phyloP scores from a whole-genome alignment of 2,888 invertebrate species.

The Rhingia campestris region DNA sequence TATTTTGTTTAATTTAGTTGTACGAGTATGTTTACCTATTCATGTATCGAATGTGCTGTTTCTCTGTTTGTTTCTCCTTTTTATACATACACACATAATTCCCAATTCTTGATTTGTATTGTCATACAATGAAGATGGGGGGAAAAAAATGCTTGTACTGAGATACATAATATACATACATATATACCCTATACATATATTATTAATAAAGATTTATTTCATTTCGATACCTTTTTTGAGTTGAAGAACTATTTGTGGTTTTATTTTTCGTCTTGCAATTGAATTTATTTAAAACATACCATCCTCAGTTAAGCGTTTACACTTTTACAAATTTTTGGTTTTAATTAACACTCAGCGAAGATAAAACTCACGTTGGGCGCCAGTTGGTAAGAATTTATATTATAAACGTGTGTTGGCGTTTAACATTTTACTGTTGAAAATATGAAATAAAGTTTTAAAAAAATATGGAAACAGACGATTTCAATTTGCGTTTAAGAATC shows the following conservation, averaged over 20 bases:
- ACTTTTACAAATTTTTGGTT: too few relatives aligned
- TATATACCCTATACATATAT: constrained; percentile 65
- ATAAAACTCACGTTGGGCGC: too few relatives aligned
- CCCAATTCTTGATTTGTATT: constrained; percentile 43
- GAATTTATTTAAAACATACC: neutral
- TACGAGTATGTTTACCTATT: constrained; percentile 41
- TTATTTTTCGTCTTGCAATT: neutral
- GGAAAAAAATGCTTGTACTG: constrained; percentile 62
- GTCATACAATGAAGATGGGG: constrained; percentile 31
- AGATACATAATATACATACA: constrained; percentile 61
- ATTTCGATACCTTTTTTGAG: constrained; percentile 65
- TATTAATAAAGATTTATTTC: constrained; percentile 69
- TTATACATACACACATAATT: constrained; percentile 5
- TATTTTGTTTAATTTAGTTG: constrained; percentile 57
- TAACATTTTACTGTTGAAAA: too few relatives aligned
- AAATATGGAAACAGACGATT: too few relatives aligned
- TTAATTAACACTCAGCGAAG: too few relatives aligned
- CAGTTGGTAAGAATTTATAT: too few relatives aligned
- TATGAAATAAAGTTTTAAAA: too few relatives aligned
- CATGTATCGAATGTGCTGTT: constrained; percentile 48
- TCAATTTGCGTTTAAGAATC: too few relatives aligned
- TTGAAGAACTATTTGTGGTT: constrained; percentile 29
- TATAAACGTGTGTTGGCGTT: too few relatives aligned
- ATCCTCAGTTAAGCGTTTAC: neutral
- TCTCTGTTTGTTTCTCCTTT: constrained; percentile 43